These are phyloP conservation scores for Epinephelus lanceolatus DNA, from an alignment of 2,113 vertebrate species.

Conservation along the genomic window DNA sequence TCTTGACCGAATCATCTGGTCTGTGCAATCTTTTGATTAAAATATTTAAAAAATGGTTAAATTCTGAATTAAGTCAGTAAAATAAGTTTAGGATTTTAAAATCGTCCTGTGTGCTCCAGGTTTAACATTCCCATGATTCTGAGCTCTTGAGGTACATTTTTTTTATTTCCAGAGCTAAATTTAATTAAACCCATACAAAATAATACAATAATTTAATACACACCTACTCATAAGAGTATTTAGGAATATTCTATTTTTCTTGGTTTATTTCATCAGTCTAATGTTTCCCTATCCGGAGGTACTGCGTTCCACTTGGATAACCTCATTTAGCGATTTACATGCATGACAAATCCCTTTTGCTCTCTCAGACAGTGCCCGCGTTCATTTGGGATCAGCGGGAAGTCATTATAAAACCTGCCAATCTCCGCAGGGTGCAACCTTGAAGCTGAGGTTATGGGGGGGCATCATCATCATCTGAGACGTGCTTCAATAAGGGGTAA, in stretches of 20 bases:
- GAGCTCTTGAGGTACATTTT: background rate
- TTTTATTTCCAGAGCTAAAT: background rate
- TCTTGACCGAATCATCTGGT: too few relatives aligned
- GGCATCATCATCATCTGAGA: background rate
- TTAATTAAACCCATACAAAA: constrained; percentile 15
- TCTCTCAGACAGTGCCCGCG: constrained; percentile 11
- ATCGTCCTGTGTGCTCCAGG: too few relatives aligned
- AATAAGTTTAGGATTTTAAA: too few relatives aligned
- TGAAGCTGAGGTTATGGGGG: constrained; percentile 10
- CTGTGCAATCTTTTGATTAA: too few relatives aligned
- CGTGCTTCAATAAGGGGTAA: constrained; percentile 17
- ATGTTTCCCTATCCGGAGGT: constrained; percentile 31
- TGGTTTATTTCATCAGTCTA: constrained; percentile 28
- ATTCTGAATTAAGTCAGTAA: too few relatives aligned
- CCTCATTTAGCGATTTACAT: constrained; percentile 52
- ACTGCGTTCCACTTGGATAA: constrained; percentile 46
- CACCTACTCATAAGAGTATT: background rate
- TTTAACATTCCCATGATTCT: background rate
- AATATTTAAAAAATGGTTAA: too few relatives aligned
- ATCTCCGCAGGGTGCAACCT: constrained; percentile 40
- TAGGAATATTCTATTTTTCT: constrained; percentile 21
- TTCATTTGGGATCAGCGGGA: constrained; percentile 49
- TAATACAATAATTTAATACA: constrained; percentile 24
- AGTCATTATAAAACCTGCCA: constrained; percentile 60
- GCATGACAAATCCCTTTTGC: constrained; percentile 38